Conservation (phyloP, 2,797 vertebrate species). For the Anguilla marmorata region DNA sequence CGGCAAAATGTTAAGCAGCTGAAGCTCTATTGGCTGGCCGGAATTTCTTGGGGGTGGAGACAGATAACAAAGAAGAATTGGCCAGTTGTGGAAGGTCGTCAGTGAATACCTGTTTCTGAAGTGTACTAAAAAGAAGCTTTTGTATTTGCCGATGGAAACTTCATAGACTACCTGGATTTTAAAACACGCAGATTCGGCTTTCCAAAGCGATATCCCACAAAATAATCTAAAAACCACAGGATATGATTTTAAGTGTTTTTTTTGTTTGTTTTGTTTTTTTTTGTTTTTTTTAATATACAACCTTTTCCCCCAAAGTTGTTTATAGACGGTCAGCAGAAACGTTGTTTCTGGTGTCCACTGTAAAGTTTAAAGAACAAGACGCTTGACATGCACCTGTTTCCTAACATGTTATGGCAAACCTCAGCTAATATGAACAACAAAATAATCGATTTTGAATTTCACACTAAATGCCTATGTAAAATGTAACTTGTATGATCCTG, state of each 20-base stretch:
- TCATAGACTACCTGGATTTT: neutral
- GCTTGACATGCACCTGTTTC: neutral
- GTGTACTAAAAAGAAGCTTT: neutral
- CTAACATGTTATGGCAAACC: neutral
- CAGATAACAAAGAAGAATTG: neutral
- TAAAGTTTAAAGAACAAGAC: neutral
- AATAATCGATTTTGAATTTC: neutral
- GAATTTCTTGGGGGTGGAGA: slow-evolving; percentile 26
- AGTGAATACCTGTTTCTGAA: neutral
- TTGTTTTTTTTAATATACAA: neutral
- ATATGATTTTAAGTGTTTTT: neutral
- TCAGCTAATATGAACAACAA: neutral
- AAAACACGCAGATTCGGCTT: neutral
- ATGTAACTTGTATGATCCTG: neutral
- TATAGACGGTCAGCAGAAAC: neutral
- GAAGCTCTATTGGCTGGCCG: slow-evolving; percentile 24
- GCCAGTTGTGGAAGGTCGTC: neutral
- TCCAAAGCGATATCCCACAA: neutral
- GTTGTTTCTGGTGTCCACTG: neutral
- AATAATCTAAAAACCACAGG: neutral
- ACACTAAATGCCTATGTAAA: neutral
- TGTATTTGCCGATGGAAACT: neutral
- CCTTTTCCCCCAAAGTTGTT: neutral
- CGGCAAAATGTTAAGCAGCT: slow-evolving; percentile 29
- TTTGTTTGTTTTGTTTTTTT: neutral